Conservation (phyloP, 2,113 vertebrate genomes). For the Callipepla squamata region DNA sequence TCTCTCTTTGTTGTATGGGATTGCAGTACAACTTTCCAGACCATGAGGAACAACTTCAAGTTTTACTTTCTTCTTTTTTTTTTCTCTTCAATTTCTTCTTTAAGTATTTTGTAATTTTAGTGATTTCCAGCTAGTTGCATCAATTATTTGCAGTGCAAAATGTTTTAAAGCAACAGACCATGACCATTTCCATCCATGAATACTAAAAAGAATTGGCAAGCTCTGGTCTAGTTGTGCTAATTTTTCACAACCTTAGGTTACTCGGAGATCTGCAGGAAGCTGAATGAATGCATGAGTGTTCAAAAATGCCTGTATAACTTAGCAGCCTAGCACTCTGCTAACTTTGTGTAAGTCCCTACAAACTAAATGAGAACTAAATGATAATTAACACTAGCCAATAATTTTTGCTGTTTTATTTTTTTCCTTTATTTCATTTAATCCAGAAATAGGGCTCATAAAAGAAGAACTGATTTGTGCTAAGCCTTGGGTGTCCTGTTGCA, state of each 20-base stretch:
- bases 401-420: background rate
- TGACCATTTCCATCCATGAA: background rate
- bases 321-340: background rate
- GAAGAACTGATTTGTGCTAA: background rate
- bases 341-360: background rate
- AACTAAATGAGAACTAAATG: background rate
- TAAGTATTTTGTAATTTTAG: background rate
- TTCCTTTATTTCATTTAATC: background rate
- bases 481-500: background rate
- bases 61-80: background rate
- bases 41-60: background rate
- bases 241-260: background rate
- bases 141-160: background rate
- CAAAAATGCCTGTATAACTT: background rate
- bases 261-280: background rate
- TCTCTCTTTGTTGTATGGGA: background rate
- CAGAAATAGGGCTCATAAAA: background rate
- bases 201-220: background rate
- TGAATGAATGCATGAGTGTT: background rate
- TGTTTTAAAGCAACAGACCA: background rate
- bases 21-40: constrained; percentile 35
- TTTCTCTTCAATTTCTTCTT: background rate
- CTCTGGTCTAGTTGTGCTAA: background rate
- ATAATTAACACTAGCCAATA: background rate
- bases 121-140: background rate